Base-by-base conservation (phyloP, 2,113 vertebrate species). In the Terrapene triunguis region DNA sequence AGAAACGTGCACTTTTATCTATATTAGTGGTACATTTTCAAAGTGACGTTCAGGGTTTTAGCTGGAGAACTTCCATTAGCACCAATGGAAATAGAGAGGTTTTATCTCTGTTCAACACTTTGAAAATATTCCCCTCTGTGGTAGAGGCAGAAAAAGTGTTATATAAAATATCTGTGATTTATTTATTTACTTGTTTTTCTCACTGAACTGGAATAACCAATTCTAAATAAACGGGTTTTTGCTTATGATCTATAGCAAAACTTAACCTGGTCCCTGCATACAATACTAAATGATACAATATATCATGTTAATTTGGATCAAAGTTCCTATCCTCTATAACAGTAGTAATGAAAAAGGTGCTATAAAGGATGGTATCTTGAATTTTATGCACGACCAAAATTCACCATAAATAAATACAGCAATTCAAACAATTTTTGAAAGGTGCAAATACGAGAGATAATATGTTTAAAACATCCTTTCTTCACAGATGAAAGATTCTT, bases 401-500 rank as follows among this genome's bases (percentile, higher is more conserved):
- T 84, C n/a, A 92, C 29, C n/a, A 42, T 21, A 76, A 88, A 78
- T 86, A 86, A 92, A 94, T 16, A 9, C 0, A 84, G 27, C 11
- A 89, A 95, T 81, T 94, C 2, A 89, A 42, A 76, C 92, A 93
- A 44, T 2, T 35, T 92, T 78, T 85, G 42, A 80, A 91, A 53
- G 84, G 22, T 89, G 35, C 0, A 96, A 91, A 94, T 92, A 92
- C 27, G 50, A 76, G 29, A 84, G 90, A 93, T 83, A 89, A 96
- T 96, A 96, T 85, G 91, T 88, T 95, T 97, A 94, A 80, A 92
- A 25, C 6, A 93, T 91, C 57, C 38, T 86, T 95, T 97, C 92
- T 82, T 44, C 9, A 91, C 14, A 88, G 54, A 94, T 94, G 76
- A 98, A 98, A 97, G 24, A 16, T 95, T 44, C 47, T 96, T 98